Base-by-base conservation (phyloP, 2,888 invertebrate species). In the Hermodice carunculata region DNA sequence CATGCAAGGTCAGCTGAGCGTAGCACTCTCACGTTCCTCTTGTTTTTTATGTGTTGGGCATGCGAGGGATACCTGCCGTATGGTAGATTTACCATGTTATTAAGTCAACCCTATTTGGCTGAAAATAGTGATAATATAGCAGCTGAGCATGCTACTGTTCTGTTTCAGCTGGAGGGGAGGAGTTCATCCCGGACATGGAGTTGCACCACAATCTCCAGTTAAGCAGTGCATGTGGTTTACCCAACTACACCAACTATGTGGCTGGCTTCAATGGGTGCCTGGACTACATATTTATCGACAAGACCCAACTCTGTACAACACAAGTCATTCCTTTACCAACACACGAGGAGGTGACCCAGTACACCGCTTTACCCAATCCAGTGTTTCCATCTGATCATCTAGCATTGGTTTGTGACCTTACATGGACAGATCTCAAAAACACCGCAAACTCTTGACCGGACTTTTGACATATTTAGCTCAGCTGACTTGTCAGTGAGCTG, bases 351-450 rank as follows among this genome's bases (percentile, higher is more conserved):
- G 87, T 98, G 24, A 89, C 87, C 59, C 87, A 90, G 59, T 88
- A 94, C 78, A 89, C 87, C 42, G 97, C 94, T 1, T 89, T 98
- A 69, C 98, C 98, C 0, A 96, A 94, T 76, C 88, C 92, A 52
- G 91, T 93, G 2, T 94, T 94, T 85, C 98, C 98, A 0, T 97
- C 97, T 1, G 98, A 98, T 87, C 98, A 98, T 85, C 88, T 98
- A 70, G 92, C 98, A 17, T 87, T 97, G 52, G 89, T 96, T 6
- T 84, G 83, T 78, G 83, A 83, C 56, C 52, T 85, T 4, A 73
- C 61, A 28, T 83, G 81, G 80, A 77, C n/a, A n/a, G n/a, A n/a
- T n/a, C n/a, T n/a, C n/a, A n/a, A n/a, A n/a, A n/a, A n/a, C n/a
- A n/a, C n/a, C n/a, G n/a, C n/a, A n/a, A n/a, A n/a, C n/a, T n/a